These are phyloP conservation scores for Catotricha subobsoleta DNA, from an alignment of 2,888 invertebrate genomes.

Conservation along the genomic window DNA sequence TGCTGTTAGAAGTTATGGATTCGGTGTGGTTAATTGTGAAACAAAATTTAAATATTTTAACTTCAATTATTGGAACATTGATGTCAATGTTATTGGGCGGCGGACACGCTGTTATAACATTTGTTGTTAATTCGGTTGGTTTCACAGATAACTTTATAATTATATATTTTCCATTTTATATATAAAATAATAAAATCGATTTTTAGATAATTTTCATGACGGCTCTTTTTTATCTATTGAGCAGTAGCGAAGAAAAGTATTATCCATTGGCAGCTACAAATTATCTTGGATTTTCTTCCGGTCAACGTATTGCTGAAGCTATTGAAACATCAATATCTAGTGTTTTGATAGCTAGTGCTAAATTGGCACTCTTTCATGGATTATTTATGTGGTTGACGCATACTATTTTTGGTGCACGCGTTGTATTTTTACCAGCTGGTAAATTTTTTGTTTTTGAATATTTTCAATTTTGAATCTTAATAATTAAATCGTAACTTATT, in stretches of 20 bases:
- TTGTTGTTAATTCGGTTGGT: slow-evolving; percentile 61
- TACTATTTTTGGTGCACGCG: slow-evolving; percentile 81
- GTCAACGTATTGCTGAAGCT: slow-evolving; percentile 60
- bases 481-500: background rate
- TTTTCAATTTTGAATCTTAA: background rate
- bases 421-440: slow-evolving; percentile 90
- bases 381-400: slow-evolving; percentile 97
- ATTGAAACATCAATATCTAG: slow-evolving; percentile 79
- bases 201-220: slow-evolving; percentile 89
- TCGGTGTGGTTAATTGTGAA: slow-evolving; percentile 80
- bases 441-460: slow-evolving; percentile 15
- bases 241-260: slow-evolving; percentile 68
- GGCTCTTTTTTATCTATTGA: slow-evolving; percentile 85
- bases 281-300: slow-evolving; percentile 60
- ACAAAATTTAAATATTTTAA: slow-evolving; percentile 72
- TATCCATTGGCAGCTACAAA: slow-evolving; percentile 84
- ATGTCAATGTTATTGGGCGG: slow-evolving; percentile 74
- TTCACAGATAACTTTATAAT: slow-evolving; percentile 9
- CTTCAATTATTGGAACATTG: slow-evolving; percentile 72
- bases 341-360: slow-evolving; percentile 89
- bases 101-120: slow-evolving; percentile 76
- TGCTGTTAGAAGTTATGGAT: slow-evolving; percentile 68
- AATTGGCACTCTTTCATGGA: slow-evolving; percentile 93
- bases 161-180: too few relatives aligned
- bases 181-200: too few relatives aligned